Evolutionary conservation across 2,113 vertebrate species (phyloP), one percentile per base, ranked within the genome.

Genomic region (Cercocebus atys): DNA sequence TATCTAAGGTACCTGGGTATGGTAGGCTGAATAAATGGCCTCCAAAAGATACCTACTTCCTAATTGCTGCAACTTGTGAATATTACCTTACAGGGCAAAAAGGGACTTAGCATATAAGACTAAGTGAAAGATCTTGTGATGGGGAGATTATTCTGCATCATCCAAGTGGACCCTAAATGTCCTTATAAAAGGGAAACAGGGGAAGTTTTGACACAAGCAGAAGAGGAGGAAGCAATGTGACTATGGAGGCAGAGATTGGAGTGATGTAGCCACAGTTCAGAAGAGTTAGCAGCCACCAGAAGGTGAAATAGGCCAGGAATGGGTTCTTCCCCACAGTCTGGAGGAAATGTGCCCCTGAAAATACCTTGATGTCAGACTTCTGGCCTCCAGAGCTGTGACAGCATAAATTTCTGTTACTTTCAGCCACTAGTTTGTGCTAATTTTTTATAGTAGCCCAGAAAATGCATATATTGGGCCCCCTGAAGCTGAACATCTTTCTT

Each of bases 331-430:
- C 23, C 47, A 27, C 6, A 70, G 10, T 6, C 22, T 81, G 38
- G 5, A 35, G 11, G 22, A 35, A 32, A 23, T 0, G 0, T 23
- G 9, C 6, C 3, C n/a, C 47, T 35, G 13, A 2, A 38, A 25
- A 32, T 22, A 79, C 0, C 32, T 86, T 79, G 40, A 92, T 79
- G 92, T 87, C 47, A 81, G 50, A 83, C 40, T 66, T 73, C 35
- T 80, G 52, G 30, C 38, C 47, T 90, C 73, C 3, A 86, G 25
- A 64, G 57, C 35, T 52, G 18, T 27, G 70, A 92, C 27, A 79
- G 40, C 83, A 90, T 43, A 22, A n/a, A 45, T 4, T 55, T 18
- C 3, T 50, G 7, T 13, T 61, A 35, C 47, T 79, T 68, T 40
- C 11, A 64, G 11, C 5, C 66, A 79, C 12, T 10, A 57, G 13